These are phyloP conservation scores for Colletes gigas DNA, from an alignment of 1,140 invertebrate species.

Conservation along the genomic window DNA sequence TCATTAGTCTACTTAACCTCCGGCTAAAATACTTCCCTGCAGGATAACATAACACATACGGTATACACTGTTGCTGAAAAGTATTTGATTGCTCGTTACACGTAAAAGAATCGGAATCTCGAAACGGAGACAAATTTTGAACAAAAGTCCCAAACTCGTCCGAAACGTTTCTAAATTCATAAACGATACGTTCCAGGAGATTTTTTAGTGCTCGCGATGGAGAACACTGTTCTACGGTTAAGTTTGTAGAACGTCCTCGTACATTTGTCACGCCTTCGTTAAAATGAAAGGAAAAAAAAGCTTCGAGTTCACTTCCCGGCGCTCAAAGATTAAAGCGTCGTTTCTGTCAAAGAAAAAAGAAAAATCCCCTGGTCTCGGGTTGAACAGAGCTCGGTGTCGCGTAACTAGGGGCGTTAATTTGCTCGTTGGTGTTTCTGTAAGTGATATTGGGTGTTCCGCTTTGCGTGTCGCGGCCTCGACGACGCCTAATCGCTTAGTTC, in stretches of 20 bases:
- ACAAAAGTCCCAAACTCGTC: too few species aligned
- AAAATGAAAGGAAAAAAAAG: constrained; percentile 6
- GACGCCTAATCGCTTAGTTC: too few species aligned
- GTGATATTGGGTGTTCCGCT: neutral
- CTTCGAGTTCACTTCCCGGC: neutral
- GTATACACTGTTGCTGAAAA: too few species aligned
- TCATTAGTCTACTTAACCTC: too few species aligned
- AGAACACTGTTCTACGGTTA: neutral
- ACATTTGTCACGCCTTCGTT: neutral
- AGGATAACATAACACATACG: too few species aligned
- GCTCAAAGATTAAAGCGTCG: neutral
- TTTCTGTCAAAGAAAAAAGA: neutral
- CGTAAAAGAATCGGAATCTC: too few species aligned
- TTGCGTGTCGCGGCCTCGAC: neutral
- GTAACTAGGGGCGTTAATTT: neutral
- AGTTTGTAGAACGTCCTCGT: neutral
- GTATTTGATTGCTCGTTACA: too few species aligned
- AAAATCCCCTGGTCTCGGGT: neutral
- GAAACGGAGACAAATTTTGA: too few species aligned
- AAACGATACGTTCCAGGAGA: too few species aligned
- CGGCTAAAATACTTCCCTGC: too few species aligned
- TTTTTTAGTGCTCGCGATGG: neutral
- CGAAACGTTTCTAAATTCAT: too few species aligned
- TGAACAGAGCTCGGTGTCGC: neutral
- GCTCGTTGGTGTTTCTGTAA: neutral